phyloP scores from a whole-genome alignment of 2,113 vertebrate genomes.

The Himantopus leucocephalus region DNA sequence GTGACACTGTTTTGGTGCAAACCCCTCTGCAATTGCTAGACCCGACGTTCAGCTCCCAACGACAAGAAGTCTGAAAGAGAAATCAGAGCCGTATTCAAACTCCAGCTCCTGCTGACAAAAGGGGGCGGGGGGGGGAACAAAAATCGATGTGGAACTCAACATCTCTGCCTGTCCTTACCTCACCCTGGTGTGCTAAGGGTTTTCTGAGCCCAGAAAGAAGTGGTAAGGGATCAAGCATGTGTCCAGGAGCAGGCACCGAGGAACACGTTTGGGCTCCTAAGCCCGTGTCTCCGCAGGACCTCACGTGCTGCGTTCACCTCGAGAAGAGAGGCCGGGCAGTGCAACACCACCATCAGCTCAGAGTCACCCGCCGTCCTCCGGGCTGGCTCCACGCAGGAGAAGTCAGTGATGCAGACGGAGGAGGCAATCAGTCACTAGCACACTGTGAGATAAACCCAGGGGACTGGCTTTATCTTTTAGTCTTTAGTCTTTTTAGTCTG shows the following conservation, averaged over 20 bases:
- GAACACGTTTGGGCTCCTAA: neutral
- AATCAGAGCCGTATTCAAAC: slow-evolving; percentile 26
- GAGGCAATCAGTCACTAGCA: neutral
- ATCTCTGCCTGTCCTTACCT: neutral
- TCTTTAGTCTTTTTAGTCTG: too few species aligned
- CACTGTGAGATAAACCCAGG: rapidly evolving
- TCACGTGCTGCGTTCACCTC: rapidly evolving
- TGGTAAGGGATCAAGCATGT: rapidly evolving
- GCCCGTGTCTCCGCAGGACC: neutral
- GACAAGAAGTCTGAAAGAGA: slow-evolving; percentile 4
- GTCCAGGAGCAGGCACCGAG: neutral
- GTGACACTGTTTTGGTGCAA: neutral
- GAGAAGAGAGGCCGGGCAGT: neutral
- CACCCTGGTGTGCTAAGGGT: neutral
- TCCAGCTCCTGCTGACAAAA: slow-evolving; percentile 17
- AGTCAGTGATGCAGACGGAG: neutral
- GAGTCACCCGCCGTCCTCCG: rapidly evolving
- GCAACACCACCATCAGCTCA: rapidly evolving
- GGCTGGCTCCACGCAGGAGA: neutral
- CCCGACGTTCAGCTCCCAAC: rapidly evolving
- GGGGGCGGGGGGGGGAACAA: neutral
- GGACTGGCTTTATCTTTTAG: too few species aligned
- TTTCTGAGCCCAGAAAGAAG: neutral
- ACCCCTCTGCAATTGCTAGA: neutral
- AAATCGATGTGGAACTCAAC: neutral